Percentiles rank a stretch among this genome's conserved stretches.
Conservation (phyloP, 2,113 vertebrate species). For the Pipa parva region DNA sequence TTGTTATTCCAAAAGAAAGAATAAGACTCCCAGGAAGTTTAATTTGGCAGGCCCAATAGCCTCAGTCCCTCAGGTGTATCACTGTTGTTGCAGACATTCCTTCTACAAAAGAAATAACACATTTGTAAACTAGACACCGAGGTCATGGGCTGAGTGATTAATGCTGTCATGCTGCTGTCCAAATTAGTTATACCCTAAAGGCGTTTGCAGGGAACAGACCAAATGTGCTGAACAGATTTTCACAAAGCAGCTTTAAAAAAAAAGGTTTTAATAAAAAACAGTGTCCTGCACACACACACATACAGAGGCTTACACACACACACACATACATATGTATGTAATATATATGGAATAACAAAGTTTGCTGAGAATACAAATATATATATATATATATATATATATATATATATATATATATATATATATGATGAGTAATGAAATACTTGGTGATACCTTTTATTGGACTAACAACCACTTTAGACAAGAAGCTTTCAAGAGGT, state of each 20-base stretch:
- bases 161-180: conserved; percentile 63
- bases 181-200: conserved; percentile 52
- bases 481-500: too few relatives aligned
- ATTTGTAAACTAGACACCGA: conserved; percentile 55
- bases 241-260: conserved; percentile 33
- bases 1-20: neutral
- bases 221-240: conserved; percentile 44
- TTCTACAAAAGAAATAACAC: conserved; percentile 48
- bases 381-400: too few relatives aligned
- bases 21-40: conserved; percentile 19
- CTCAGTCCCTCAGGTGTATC: conserved; percentile 55
- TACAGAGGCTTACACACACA: neutral
- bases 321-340: neutral
- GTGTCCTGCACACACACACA: neutral
- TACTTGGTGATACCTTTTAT: too few relatives aligned
- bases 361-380: neutral
- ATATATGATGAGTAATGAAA: too few relatives aligned
- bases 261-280: neutral
- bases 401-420: too few relatives aligned
- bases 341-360: neutral
- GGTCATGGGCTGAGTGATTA: conserved; percentile 51
- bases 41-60: conserved; percentile 1
- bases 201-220: conserved; percentile 44
- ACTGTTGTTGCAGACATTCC: conserved; percentile 57
- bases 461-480: too few relatives aligned